Conservation (phyloP, 1,140 invertebrate species). For the Drosophila simulans region DNA sequence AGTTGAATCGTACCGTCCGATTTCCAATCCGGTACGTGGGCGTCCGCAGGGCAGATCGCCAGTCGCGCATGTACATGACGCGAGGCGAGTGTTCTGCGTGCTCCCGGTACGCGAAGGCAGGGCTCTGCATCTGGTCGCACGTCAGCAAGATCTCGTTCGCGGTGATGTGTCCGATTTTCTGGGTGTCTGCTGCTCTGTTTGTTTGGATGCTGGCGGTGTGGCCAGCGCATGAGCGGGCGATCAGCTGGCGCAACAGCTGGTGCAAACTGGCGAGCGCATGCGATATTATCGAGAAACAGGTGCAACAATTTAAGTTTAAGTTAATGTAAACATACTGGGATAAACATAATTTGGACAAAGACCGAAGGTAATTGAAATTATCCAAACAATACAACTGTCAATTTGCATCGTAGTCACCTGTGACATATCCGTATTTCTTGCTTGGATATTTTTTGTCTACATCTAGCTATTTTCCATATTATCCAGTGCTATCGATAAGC, state of each 20-base stretch:
- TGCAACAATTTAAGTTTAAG: neutral
- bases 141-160: constrained; percentile 35
- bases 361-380: neutral
- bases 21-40: constrained; percentile 94
- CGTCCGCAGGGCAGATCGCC: constrained; percentile 92
- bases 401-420: too few relatives aligned
- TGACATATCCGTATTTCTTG: neutral
- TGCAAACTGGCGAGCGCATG: neutral
- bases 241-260: constrained; percentile 31
- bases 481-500: neutral
- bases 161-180: constrained; percentile 62
- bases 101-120: constrained; percentile 57
- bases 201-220: constrained; percentile 37
- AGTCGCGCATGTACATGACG: constrained; percentile 88
- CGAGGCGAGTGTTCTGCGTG: constrained; percentile 56
- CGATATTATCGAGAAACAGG: neutral
- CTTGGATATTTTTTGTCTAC: neutral
- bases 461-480: neutral
- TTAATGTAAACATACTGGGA: neutral
- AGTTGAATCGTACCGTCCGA: constrained; percentile 92
- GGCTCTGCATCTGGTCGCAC: constrained; percentile 61
- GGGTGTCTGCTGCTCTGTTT: constrained; percentile 18
- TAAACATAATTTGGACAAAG: neutral
- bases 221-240: neutral
- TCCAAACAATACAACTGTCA: too few relatives aligned